Base-by-base conservation (phyloP, 2,113 vertebrate species). In the Nanorana parkeri region DNA sequence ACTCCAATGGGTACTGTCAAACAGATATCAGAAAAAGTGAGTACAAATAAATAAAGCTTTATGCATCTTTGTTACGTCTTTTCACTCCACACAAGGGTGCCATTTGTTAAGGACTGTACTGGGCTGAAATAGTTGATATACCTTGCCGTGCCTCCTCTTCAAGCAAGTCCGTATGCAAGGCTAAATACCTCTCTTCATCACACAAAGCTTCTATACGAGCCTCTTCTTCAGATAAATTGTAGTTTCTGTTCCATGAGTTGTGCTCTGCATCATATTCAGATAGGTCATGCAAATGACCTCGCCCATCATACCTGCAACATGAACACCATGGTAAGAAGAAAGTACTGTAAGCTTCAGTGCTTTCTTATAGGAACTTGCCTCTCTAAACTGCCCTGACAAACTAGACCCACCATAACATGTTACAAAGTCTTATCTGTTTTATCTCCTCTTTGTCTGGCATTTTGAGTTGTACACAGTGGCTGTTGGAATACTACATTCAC, bases 101-200 rank as follows among this genome's bases (percentile, higher is more conserved):
- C 24, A 28, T 54, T 36, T 17, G 54, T 89, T 90, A 90, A 47
- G 13, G 10, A 47, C 85, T 73, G 76, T 1, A 69, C 3, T 28
- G 3, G 2, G 85, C 55, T 55, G 41, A 24, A 65, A 58, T 16
- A 26, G 21, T 28, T 41, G n/a, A 86, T 91, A 88, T 94, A 99
- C 98, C 98, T 96, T 99, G 98, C 91, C 98, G 95, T 54, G 97
- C 97, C 92, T 99, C 98, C 89, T 99, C 97, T 91, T 99, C 97
- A 92, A 99, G 93, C 90, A 99, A 96, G 94, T 99, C 97, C 76
- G 96, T 97, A 95, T 97, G 97, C 93, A 99, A 94, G 91, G 98
- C 98, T 95, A 99, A 96, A 94, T 99, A 99, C 90, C 97, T 92
- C 95, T 99, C 98, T 90, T 99, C 97, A 90, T 99, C 97, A 87